Evolutionary conservation across 2,888 invertebrate genomes (phyloP), one percentile per base, ranked within the genome.

Genomic region (Eledone cirrhosa): DNA sequence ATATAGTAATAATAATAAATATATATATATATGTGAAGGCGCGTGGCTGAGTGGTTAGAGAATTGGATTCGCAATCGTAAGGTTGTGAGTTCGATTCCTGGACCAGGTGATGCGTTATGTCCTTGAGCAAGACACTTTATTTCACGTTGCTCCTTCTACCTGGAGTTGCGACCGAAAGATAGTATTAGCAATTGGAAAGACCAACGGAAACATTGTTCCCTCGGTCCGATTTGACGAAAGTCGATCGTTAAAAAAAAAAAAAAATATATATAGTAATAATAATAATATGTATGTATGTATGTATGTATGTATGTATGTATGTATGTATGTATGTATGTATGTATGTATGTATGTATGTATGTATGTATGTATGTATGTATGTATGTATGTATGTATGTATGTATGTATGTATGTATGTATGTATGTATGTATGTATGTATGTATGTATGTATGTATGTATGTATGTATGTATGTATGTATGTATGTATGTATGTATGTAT

Each of bases 261-360:
- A n/a, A n/a, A n/a, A n/a, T n/a, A n/a, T n/a, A n/a, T n/a, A n/a
- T n/a, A n/a, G n/a, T n/a, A n/a, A n/a, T n/a, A n/a, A n/a, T n/a
- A n/a, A n/a, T n/a, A n/a, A n/a, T n/a, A 59, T 14, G 74, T 74
- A 74, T 27, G 74, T 72, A 72, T 72, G 74, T 72, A 72, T 72
- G 74, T 72, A 72, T 72, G 72, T 72, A 72, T 72, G 27, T 72
- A 72, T 72, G 27, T 72, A 72, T 72, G 14, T 72, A 72, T 72
- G 74, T 29, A 72, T 72, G 27, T 5, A 72, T 72, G 27, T 74
- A 31, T 74, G 74, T 74, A 27, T 74, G 74, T 29, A 33, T 29
- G 33, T 33, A 75, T 29, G 33, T 33, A 74, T 11, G 33, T 31
- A 74, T 27, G 33, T 13, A 74, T 13, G 16, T 19, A 63, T 19